Evolutionary conservation across 2,888 invertebrate genomes (phyloP).

Genomic region (Conchocele bisecta): DNA sequence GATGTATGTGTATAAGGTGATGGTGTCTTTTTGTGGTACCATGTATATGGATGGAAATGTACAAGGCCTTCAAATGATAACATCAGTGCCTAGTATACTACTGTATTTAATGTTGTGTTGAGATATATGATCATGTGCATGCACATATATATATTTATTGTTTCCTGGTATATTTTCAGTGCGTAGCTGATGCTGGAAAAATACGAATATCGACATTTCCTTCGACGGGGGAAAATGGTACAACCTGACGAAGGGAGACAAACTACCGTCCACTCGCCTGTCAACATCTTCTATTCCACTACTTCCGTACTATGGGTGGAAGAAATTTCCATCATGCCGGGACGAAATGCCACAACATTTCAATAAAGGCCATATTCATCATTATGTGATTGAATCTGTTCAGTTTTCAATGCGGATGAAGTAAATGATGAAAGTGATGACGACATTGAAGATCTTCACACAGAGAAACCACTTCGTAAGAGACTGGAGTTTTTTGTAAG

Average conservation of each 20-base stretch:
- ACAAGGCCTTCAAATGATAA: no score
- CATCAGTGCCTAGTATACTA: no score
- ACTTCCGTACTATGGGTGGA: constrained; percentile 20
- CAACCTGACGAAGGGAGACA: not conserved
- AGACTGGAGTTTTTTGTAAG: constrained; percentile 25
- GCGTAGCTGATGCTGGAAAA: no score
- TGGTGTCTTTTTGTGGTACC: no score
- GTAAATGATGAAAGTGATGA: constrained; percentile 13
- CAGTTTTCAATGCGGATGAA: constrained; percentile 17
- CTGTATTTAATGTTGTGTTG: no score
- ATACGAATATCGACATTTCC: constrained; percentile 5
- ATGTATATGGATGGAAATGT: no score
- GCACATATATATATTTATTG: no score
- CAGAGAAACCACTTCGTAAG: constrained; percentile 30
- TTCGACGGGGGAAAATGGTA: constrained; percentile 33
- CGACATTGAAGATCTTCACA: constrained; percentile 40
- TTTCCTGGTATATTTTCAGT: no score
- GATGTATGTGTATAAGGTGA: no score
- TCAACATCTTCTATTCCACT: not conserved
- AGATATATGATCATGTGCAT: no score
- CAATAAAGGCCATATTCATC: constrained; percentile 40
- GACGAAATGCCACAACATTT: constrained; percentile 18
- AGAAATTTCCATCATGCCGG: constrained; percentile 12
- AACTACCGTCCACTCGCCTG: not conserved
- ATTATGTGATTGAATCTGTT: constrained; percentile 44